Conservation (phyloP, 2,888 invertebrate genomes). For the Horisme vitalbata region DNA sequence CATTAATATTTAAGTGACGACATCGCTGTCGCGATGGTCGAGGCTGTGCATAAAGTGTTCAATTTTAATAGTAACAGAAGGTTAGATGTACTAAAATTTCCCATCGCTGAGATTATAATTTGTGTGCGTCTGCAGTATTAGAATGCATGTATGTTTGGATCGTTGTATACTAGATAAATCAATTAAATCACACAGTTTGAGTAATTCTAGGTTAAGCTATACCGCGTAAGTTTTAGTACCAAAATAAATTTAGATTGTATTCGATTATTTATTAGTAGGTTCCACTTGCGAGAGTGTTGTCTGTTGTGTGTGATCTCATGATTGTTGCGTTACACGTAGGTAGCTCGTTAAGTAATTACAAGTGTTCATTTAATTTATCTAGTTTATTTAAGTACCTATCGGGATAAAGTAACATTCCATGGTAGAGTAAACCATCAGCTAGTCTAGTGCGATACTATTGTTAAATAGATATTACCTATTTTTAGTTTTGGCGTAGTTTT, state of each 20-base stretch:
- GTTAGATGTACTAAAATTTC: slow-evolving; percentile 68
- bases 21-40: slow-evolving; percentile 66
- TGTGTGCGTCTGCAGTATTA: slow-evolving; percentile 72
- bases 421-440: slow-evolving; percentile 69
- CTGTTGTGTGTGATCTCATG: slow-evolving; percentile 77
- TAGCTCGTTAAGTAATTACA: slow-evolving; percentile 51
- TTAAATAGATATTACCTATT: slow-evolving; percentile 49
- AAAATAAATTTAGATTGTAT: slow-evolving; percentile 73
- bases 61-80: slow-evolving; percentile 68
- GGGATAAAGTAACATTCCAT: slow-evolving; percentile 66
- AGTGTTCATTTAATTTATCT: slow-evolving; percentile 61
- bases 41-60: slow-evolving; percentile 83
- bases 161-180: slow-evolving; percentile 53
- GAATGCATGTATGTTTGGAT: slow-evolving; percentile 51
- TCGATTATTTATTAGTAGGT: slow-evolving; percentile 77
- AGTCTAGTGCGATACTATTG: slow-evolving; percentile 71
- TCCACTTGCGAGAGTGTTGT: slow-evolving; percentile 62
- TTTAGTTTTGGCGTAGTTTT: slow-evolving; percentile 46
- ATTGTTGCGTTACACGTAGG: slow-evolving; percentile 55
- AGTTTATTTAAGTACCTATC: slow-evolving; percentile 59
- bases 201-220: slow-evolving; percentile 49
- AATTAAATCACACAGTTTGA: slow-evolving; percentile 55
- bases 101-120: slow-evolving; percentile 76
- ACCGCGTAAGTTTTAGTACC: slow-evolving; percentile 70
- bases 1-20: slow-evolving; percentile 66